phyloP scores from a whole-genome alignment of 2,888 invertebrate species.

The Julus scanicus region DNA sequence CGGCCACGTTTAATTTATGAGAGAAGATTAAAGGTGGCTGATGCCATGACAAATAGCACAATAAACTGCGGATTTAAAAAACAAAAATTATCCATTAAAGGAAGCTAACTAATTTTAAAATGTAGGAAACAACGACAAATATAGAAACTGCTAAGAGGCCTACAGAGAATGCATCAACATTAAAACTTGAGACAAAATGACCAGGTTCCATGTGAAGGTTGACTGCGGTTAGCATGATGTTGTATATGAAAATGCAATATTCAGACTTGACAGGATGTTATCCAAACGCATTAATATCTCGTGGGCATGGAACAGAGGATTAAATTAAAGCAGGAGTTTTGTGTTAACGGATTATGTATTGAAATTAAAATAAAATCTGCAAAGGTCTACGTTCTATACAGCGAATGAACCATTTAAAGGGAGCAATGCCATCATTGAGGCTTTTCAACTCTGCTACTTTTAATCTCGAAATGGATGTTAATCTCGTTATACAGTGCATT shows the following conservation, averaged over 20 bases:
- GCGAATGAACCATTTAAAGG: background rate
- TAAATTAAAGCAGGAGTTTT: background rate
- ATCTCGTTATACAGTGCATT: background rate
- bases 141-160: background rate
- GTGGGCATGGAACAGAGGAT: background rate
- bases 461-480: background rate
- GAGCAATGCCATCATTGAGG: background rate
- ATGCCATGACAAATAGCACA: no score
- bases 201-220: background rate
- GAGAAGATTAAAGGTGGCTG: no score
- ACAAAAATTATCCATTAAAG: no score
- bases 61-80: no score
- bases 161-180: background rate
- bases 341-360: background rate
- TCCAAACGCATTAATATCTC: background rate
- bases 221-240: background rate
- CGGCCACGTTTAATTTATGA: no score
- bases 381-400: background rate
- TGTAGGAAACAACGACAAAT: background rate
- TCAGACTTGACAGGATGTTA: background rate
- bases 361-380: conserved; percentile 8
- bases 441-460: background rate
- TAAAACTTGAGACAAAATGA: background rate
- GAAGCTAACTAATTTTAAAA: no score
- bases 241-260: background rate